Evolutionary conservation across 2,888 invertebrate genomes (phyloP), one percentile per base, ranked within the genome.

Genomic region (Nymphalis polychloros): DNA sequence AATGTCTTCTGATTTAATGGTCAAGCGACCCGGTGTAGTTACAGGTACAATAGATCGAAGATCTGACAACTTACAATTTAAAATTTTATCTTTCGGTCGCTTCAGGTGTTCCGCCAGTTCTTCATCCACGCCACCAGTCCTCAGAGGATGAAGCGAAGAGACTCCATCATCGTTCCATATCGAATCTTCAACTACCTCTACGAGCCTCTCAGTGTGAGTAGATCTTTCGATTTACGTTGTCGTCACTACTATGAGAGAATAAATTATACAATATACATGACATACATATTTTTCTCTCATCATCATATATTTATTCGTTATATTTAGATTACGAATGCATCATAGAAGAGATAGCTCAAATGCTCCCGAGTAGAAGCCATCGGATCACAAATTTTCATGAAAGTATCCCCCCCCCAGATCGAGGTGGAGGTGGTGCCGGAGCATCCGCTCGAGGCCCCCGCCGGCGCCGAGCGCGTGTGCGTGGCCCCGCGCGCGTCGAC

Each of bases 71-170:
- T n/a, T n/a, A 13, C 41, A 13, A 13, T 31, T 31, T 31, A 41
- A 13, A 10, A 4, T 13, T 41, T 13, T 41, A 4, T 27, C 0
- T 53, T 6, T 31, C 2, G 1, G n/a, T 17, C 1, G 16, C 2
- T 16, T 23, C 94, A 95, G 91, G 97, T 97, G 2, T 96, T 96
- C 83, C 95, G 96, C 68, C 95, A 96, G 8, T 96, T 96, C 85
- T 97, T 96, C 86, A 92, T 96, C 31, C 95, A 96, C 75, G 94
- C 96, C 47, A 93, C 94, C 67, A 86, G 94, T 20, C 96, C 96
- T 0, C 94, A 94, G 70, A 94, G 94, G 0, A 91, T 96, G 0
- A 94, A 95, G 67, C 91, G 95, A 2, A 95, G 94, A 0, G 96
- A 96, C 85, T 84, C 92, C 19, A 85, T 95, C 35, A 93, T 94